These are phyloP conservation scores for Drosophila ercepeae DNA, from an alignment of 1,140 invertebrate species.

Conservation along the genomic window DNA sequence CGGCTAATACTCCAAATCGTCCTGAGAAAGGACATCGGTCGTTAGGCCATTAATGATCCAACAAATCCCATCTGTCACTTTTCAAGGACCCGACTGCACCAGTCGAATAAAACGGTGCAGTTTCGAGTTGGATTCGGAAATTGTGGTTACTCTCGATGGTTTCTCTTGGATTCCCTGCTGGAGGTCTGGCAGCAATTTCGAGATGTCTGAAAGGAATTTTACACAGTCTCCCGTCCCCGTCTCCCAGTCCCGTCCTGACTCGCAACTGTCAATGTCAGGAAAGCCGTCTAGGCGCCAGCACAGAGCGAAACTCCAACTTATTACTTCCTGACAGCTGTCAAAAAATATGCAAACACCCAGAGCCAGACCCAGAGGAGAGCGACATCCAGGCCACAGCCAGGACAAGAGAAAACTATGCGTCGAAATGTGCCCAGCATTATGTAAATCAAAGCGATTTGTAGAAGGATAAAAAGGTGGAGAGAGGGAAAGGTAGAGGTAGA, in stretches of 20 bases:
- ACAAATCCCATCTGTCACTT: conserved; percentile 69
- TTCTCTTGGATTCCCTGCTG: conserved; percentile 13
- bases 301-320: conserved; percentile 70
- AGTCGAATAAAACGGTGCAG: conserved; percentile 40
- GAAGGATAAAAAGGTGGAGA: conserved; percentile 27
- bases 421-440: conserved; percentile 79
- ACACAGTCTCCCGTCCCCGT: conserved; percentile 3
- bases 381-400: conserved; percentile 38
- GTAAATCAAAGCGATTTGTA: conserved; percentile 81
- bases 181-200: conserved; percentile 48
- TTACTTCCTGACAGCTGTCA: conserved; percentile 83
- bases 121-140: conserved; percentile 28
- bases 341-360: conserved; percentile 74
- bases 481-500: conserved; percentile 45
- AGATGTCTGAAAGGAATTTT: conserved; percentile 63
- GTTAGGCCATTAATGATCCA: conserved; percentile 57
- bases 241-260: conserved; percentile 12
- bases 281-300: conserved; percentile 58
- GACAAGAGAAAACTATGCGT: conserved; percentile 68
- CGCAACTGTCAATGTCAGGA: conserved; percentile 73
- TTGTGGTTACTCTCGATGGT: neutral
- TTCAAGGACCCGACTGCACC: conserved; percentile 21
- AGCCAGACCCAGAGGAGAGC: neutral
- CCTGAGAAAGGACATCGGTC: conserved; percentile 32
- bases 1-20: conserved; percentile 66